A percentile compares a stretch with the other conserved stretches of the same genome.
Evolutionary conservation across 92 coral and sea anemone species (phyloP).

Genomic region (Palythoa grandis): DNA sequence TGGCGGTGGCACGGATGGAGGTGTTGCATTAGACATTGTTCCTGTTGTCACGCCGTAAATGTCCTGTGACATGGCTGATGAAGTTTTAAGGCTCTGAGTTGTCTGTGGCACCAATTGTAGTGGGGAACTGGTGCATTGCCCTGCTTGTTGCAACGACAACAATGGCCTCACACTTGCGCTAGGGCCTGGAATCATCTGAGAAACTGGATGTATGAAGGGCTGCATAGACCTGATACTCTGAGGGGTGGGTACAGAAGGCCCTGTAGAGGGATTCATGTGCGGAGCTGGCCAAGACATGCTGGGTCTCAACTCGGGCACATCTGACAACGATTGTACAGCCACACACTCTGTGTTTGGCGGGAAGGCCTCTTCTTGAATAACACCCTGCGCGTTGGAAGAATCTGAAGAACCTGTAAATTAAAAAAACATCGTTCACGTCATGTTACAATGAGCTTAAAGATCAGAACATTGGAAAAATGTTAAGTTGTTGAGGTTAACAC

Average conservation of each 20-base stretch:
- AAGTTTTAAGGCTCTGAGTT: neutral
- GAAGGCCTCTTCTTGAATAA: neutral
- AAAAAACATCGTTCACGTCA: neutral
- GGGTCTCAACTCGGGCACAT: neutral
- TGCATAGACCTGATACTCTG: neutral
- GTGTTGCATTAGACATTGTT: neutral
- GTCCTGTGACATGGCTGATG: constrained; percentile 4
- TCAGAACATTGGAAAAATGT: neutral
- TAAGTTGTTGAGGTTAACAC: no score
- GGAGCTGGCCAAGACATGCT: neutral
- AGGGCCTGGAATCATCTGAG: neutral
- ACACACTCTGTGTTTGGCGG: neutral
- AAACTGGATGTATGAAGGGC: neutral
- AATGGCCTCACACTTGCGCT: neutral
- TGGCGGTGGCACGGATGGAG: neutral
- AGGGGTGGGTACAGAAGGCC: neutral
- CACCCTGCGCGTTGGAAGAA: neutral
- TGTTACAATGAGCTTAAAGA: neutral
- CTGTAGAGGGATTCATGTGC: neutral
- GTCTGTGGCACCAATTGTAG: neutral
- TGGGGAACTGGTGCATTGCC: neutral
- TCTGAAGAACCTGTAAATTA: neutral
- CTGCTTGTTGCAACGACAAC: constrained; percentile 5
- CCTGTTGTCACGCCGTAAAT: constrained; percentile 18
- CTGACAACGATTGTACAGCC: neutral